Evolutionary conservation across 37 sponge, comb jelly and placozoan species (phyloP).

Genomic region (Halisarca cf. caerulea): DNA sequence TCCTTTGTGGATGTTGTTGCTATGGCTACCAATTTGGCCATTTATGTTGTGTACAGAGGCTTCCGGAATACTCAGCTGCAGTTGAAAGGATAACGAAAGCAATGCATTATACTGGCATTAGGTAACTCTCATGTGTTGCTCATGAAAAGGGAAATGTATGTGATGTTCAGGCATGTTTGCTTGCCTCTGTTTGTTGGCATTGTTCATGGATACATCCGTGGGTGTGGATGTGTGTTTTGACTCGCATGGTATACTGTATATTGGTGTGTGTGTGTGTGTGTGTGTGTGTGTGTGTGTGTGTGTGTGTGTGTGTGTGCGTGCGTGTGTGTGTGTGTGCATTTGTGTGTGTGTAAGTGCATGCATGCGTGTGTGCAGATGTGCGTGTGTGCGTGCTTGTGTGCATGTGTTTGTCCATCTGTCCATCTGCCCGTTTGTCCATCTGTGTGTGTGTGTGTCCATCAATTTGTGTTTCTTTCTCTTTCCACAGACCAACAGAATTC

Average conservation of each 20-base stretch:
- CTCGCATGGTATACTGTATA: no score
- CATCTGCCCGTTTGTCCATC: no score
- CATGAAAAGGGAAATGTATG: no score
- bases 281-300: no score
- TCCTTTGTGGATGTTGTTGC: neutral
- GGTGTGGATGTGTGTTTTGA: no score
- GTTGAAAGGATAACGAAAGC: slow-evolving; percentile 23
- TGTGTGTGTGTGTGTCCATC: neutral
- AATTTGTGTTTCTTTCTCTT: no score
- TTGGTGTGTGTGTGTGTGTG: no score
- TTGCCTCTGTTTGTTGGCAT: no score
- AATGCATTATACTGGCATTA: neutral
- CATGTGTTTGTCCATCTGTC: neutral
- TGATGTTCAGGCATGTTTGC: no score
- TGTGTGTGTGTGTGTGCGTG: no score
- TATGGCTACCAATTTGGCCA: neutral
- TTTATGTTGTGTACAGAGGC: slow-evolving; percentile 4
- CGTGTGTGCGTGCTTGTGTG: neutral
- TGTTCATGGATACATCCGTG: no score
- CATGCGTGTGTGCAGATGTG: neutral
- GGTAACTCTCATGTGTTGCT: slow-evolving; percentile 4
- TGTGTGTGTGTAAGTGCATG: neutral
- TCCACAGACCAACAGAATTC: slow-evolving; percentile 33
- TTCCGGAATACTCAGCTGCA: neutral
- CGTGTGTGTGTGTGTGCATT: no score